Conservation (phyloP, 2,797 vertebrate species). For the Enteromius trimaculatus region DNA sequence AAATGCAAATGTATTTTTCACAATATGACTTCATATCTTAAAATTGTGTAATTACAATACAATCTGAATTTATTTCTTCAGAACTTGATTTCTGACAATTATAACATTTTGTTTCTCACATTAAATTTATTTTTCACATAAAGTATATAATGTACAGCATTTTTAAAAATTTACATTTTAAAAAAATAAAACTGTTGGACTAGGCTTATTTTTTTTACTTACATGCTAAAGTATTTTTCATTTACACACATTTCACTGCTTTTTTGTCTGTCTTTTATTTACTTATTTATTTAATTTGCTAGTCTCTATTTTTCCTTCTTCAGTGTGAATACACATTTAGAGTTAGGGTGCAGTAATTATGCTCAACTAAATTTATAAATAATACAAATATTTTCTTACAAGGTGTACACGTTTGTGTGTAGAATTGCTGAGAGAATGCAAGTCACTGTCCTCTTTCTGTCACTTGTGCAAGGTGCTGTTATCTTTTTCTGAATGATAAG, state of each 20-base stretch:
- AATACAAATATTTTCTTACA: not conserved
- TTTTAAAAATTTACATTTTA: no score
- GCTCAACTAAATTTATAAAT: not conserved
- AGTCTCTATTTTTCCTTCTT: not conserved
- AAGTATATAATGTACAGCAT: not conserved
- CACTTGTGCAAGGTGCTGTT: conserved; percentile 13
- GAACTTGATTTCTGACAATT: not conserved
- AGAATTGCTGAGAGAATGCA: conserved; percentile 12
- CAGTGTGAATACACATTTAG: not conserved
- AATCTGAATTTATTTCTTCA: not conserved
- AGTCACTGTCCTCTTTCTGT: conserved; percentile 44
- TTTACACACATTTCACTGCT: not conserved
- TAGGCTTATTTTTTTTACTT: no score
- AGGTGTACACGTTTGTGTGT: conserved; percentile 14
- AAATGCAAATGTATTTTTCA: not conserved
- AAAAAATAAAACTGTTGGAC: no score
- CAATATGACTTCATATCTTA: not conserved
- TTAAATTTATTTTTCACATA: not conserved
- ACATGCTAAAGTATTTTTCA: not conserved
- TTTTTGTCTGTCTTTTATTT: no score
- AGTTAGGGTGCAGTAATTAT: not conserved
- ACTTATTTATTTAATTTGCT: not conserved
- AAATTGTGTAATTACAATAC: not conserved
- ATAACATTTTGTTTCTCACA: not conserved
- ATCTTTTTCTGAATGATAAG: conserved; percentile 22